phyloP scores from a whole-genome alignment of 37 sponge, comb jelly and placozoan species.

The Geodia barretti region DNA sequence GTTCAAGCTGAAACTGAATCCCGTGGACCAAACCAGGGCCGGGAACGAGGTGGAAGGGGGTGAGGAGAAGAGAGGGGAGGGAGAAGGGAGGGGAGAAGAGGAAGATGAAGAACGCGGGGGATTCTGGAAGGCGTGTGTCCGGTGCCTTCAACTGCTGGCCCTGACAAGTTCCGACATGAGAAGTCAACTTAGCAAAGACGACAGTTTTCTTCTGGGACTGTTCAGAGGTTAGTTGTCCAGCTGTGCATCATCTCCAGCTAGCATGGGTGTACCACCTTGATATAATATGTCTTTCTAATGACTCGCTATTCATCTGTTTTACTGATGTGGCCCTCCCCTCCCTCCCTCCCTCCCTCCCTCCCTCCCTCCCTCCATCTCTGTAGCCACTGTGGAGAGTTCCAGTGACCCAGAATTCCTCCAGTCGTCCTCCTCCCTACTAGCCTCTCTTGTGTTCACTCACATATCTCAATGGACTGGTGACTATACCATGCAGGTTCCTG shows the following conservation, averaged over 20 bases:
- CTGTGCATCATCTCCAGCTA: no score
- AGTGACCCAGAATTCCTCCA: slow-evolving; percentile 5
- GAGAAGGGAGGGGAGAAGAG: no score
- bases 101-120: not conserved
- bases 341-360: not conserved
- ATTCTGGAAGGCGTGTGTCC: slow-evolving; percentile 28
- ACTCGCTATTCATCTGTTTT: not conserved
- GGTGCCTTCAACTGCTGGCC: slow-evolving; percentile 38
- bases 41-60: not conserved
- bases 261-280: no score
- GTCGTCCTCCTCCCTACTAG: slow-evolving; percentile 31
- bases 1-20: slow-evolving; percentile 3
- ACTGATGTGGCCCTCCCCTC: not conserved
- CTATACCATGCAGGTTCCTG: slow-evolving; percentile 30
- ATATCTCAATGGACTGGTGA: slow-evolving; percentile 19
- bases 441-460: slow-evolving; percentile 24
- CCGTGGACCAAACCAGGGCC: not conserved
- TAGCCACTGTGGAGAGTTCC: slow-evolving; percentile 7
- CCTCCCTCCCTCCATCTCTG: not conserved
- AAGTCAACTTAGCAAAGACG: not conserved
- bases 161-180: slow-evolving; percentile 12
- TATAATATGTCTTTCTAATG: no score
- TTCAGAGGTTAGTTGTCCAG: slow-evolving; percentile 30
- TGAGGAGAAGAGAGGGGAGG: not conserved
- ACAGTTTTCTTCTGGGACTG: slow-evolving; percentile 6